Conservation (phyloP, 2,888 invertebrate genomes). For the Pilophorus perplexus region DNA sequence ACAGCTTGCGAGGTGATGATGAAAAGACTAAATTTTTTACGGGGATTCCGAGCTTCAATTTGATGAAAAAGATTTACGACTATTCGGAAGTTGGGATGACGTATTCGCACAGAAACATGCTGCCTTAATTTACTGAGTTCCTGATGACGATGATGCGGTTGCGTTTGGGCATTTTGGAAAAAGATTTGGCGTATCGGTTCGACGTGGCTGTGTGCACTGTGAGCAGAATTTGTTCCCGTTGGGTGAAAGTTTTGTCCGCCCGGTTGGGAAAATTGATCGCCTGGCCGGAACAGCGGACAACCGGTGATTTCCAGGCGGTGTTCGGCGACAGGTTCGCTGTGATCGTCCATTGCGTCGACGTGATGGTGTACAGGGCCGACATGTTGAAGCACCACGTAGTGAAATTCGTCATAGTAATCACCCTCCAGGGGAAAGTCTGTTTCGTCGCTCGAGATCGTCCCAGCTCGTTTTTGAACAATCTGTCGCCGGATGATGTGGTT, state of each 20-base stretch:
- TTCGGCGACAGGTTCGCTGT: not conserved
- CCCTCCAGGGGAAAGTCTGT: no score
- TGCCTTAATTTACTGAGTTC: not conserved
- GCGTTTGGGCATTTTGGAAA: not conserved
- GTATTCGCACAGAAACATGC: not conserved
- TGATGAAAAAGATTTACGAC: not conserved
- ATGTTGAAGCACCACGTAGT: no score
- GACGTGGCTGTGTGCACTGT: not conserved
- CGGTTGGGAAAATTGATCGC: no score
- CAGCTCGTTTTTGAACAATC: no score
- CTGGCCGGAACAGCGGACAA: not conserved
- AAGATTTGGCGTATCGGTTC: not conserved
- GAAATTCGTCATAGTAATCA: no score
- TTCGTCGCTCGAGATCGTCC: no score
- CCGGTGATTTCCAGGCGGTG: no score
- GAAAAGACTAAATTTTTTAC: not conserved
- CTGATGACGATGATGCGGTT: not conserved
- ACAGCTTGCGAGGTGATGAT: not conserved
- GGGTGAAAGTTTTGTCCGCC: no score
- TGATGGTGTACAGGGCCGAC: no score
- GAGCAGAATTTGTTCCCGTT: no score
- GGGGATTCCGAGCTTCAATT: not conserved
- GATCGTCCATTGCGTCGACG: no score
- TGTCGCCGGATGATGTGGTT: no score
- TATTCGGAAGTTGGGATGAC: not conserved